Evolutionary conservation across 1,140 invertebrate genomes (phyloP).

Genomic region (Ptiloglossa arizonensis): DNA sequence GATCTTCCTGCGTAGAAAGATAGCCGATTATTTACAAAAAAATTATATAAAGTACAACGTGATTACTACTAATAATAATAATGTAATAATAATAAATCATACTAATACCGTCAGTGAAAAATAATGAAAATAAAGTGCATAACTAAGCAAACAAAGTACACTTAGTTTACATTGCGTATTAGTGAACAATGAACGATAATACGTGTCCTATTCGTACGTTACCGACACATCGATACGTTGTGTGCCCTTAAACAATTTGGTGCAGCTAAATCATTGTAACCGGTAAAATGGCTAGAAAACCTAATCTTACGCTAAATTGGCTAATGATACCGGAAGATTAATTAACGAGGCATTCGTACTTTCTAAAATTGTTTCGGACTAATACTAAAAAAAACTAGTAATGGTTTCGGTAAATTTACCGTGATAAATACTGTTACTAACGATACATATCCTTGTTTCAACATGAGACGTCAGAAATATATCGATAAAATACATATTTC

Average conservation of each 20-base stretch:
- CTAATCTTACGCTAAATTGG: conserved; percentile 44
- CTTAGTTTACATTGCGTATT: conserved; percentile 40
- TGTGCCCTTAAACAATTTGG: conserved; percentile 65
- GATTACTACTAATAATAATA: conserved; percentile 52
- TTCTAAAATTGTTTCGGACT: conserved; percentile 58
- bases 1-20: conserved; percentile 38
- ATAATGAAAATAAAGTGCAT: conserved; percentile 37
- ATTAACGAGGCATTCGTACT: conserved; percentile 30
- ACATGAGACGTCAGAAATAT: conserved; percentile 40
- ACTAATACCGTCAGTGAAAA: conserved; percentile 64
- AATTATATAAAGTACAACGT: conserved; percentile 68
- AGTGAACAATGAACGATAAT: conserved; percentile 44
- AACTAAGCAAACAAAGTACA: conserved; percentile 47
- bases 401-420: conserved; percentile 50
- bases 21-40: conserved; percentile 69
- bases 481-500: conserved; percentile 42
- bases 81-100: conserved; percentile 53
- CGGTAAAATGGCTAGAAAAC: conserved; percentile 20
- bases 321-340: conserved; percentile 27
- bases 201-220: conserved; percentile 15
- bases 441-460: conserved; percentile 47
- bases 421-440: conserved; percentile 60
- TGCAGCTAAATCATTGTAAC: conserved; percentile 59
- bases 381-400: conserved; percentile 67
- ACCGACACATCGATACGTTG: conserved; percentile 41